Base-by-base conservation (phyloP, 2,113 vertebrate species). In the Typhlomys cinereus region DNA sequence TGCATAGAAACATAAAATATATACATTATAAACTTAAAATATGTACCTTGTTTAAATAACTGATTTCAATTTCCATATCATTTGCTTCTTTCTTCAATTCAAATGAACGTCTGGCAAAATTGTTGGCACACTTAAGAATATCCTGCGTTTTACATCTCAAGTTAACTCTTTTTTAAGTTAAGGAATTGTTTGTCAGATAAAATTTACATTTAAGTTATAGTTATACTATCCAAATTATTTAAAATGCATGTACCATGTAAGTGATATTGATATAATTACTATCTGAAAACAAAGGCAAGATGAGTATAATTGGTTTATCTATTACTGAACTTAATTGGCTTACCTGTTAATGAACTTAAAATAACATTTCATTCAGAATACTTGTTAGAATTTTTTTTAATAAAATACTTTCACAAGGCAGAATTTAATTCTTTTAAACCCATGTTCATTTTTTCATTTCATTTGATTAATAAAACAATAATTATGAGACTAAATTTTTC, bases 161-260 rank as follows among this genome's bases (percentile, higher is more conserved):
- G 91, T 97, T 95, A 95, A 97, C 98, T 88, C 98, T 98, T 97
- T n/a, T 96, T 75, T 27, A 95, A 44, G 89, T 98, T 97, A 98
- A 84, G 96, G 97, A 97, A 97, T 46, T 86, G 44, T 81, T n/a
- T 67, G 78, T 11, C 2, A 84, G 94, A 57, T 92, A 94, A 54
- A 76, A 48, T 92, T 96, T 85, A 89, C 25, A 85, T 90, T 88
- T 95, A 67, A 34, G 85, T 85, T 74, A 39, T 57, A 91, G 88
- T 69, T 78, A 81, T 52, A n/a, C n/a, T 71, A 80, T 57, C 4
- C 81, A 83, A 6, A 48, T 62, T 62, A 94, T 71, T 88, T 81
- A 59, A 67, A n/a, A 88, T 62, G n/a, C 52, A 85, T 86, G 1
- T 71, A 82, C 23, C 44, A 91, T 66, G 90, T 62, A 75, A 76